Percentiles rank a stretch among this genome's conserved stretches.
Evolutionary conservation across 2,797 vertebrate genomes (phyloP).

Genomic region (Sciurus carolinensis): DNA sequence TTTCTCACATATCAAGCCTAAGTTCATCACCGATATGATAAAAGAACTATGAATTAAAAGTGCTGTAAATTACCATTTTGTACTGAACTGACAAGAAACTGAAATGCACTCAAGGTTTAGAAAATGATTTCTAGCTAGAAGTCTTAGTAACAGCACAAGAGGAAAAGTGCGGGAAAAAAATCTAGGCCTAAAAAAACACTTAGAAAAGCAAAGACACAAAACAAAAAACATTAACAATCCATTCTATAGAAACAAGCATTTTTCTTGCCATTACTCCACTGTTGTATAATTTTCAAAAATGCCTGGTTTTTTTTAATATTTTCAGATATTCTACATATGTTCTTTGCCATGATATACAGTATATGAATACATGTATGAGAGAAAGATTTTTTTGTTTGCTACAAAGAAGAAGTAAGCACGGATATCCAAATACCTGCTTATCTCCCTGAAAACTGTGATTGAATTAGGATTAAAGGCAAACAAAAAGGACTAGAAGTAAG

Average conservation of each 20-base stretch:
- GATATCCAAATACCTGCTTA: background rate
- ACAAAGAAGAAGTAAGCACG: conserved; percentile 52
- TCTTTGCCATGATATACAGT: background rate
- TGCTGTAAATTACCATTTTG: conserved; percentile 30
- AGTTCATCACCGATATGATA: background rate
- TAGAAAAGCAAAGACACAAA: background rate
- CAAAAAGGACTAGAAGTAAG: conserved; percentile 16
- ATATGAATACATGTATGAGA: background rate
- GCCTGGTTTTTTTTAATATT: background rate
- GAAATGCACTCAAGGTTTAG: conserved; percentile 27
- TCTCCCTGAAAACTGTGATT: conserved; percentile 25
- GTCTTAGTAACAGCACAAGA: background rate
- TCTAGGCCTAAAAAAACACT: background rate
- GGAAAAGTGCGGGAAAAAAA: background rate
- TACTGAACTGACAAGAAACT: background rate
- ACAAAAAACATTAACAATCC: conserved; percentile 5
- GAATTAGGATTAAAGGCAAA: background rate
- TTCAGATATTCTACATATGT: background rate
- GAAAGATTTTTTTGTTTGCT: background rate
- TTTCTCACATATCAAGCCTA: conserved; percentile 35
- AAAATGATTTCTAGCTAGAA: conserved; percentile 46
- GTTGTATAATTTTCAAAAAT: conserved; percentile 39
- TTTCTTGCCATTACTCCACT: background rate
- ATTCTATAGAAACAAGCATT: conserved; percentile 37
- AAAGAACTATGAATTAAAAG: background rate